Conservation (phyloP, 2,888 invertebrate species). For the Eristalis arbustorum region DNA sequence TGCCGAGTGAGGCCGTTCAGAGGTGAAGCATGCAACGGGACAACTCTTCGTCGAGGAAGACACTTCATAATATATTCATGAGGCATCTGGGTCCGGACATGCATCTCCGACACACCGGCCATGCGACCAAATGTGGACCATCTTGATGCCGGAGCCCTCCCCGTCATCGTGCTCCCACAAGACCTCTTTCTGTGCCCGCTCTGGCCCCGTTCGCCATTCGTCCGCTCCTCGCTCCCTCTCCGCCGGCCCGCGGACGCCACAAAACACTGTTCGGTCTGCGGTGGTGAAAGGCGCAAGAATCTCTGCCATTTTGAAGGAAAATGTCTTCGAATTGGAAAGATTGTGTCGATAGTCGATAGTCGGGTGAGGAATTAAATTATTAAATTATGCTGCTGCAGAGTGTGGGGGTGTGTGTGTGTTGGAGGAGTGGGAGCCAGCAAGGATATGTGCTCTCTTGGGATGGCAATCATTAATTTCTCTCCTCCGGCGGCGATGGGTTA, state of each 20-base stretch:
- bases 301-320: conserved; percentile 20
- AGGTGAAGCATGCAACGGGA: conserved; percentile 35
- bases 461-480: conserved; percentile 31
- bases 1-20: conserved; percentile 3
- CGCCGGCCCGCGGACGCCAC: too few species aligned
- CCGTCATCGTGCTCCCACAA: conserved; percentile 38
- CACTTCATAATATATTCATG: conserved; percentile 64
- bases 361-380: conserved; percentile 58
- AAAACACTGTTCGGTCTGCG: conserved; percentile 10
- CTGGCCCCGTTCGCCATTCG: conserved; percentile 26
- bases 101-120: conserved; percentile 40
- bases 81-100: conserved; percentile 33
- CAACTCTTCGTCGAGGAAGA: conserved; percentile 29
- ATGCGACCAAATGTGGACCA: conserved; percentile 63
- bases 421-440: conserved; percentile 9
- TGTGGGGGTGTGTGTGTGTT: not conserved
- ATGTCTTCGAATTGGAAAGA: conserved; percentile 37
- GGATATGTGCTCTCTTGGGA: not conserved
- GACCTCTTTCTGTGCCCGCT: conserved; percentile 5
- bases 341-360: conserved; percentile 48
- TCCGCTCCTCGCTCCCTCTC: not conserved
- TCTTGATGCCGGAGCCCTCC: conserved; percentile 54
- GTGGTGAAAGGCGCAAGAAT: conserved; percentile 11
- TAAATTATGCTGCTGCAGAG: conserved; percentile 41
- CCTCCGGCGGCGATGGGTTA: conserved; percentile 37